Evolutionary conservation across 2,797 vertebrate species (phyloP).

Genomic region (Sebastiscus albofasciatus): DNA sequence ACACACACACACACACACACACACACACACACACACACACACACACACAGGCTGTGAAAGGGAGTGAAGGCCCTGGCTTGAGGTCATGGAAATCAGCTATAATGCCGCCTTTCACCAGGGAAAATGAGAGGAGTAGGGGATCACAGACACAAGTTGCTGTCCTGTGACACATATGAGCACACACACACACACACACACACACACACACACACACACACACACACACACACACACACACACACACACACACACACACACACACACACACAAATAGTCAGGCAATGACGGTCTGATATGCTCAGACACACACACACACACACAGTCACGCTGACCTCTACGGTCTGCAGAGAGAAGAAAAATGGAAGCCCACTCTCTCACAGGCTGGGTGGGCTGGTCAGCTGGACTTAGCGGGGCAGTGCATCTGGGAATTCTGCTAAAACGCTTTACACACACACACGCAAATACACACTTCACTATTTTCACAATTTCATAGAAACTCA

Average conservation of each 20-base stretch:
- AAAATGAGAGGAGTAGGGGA: slow-evolving; percentile 72
- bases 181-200: slow-evolving; percentile 13
- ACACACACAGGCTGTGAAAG: slow-evolving; percentile 39
- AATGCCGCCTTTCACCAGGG: slow-evolving; percentile 81
- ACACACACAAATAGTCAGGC: slow-evolving; percentile 27
- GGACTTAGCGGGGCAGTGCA: slow-evolving; percentile 61
- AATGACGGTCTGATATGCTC: slow-evolving; percentile 9
- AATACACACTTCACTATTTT: slow-evolving; percentile 30
- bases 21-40: slow-evolving; percentile 42
- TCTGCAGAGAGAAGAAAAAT: slow-evolving; percentile 74
- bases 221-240: too few species aligned
- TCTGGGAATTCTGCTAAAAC: slow-evolving; percentile 77
- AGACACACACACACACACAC: slow-evolving; percentile 23
- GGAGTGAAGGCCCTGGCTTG: slow-evolving; percentile 69
- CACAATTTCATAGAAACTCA: not conserved
- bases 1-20: slow-evolving; percentile 29
- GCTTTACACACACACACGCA: slow-evolving; percentile 39
- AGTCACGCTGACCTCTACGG: slow-evolving; percentile 54
- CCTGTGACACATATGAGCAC: slow-evolving; percentile 48
- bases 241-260: slow-evolving; percentile 11
- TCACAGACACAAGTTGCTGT: slow-evolving; percentile 59
- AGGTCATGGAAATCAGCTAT: slow-evolving; percentile 83
- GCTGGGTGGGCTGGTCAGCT: slow-evolving; percentile 85
- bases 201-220: too few species aligned
- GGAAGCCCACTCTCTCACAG: slow-evolving; percentile 74